Base-by-base conservation (phyloP, 2,797 vertebrate species). In the Pipistrellus kuhlii region DNA sequence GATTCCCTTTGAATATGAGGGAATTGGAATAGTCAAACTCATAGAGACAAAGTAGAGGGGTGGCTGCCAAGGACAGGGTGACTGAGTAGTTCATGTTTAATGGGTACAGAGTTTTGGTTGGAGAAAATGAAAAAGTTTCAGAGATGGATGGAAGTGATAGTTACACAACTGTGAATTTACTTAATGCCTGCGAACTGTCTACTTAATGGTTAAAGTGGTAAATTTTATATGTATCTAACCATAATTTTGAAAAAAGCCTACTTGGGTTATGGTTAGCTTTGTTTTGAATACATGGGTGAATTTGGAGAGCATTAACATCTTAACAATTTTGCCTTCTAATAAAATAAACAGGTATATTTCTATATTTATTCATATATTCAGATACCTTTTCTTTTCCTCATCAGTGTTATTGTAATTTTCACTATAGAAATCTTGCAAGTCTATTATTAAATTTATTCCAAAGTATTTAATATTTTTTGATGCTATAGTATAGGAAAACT, bases 361-460 rank as follows among this genome's bases (percentile, higher is more conserved):
- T 88, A 11, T 6, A 57, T 75, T 84, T 88, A 84, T 92, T 89
- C 84, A 83, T 46, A 80, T 38, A 73, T 17, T 93, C 18, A 23
- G 57, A 38, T 85, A 90, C 64, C 62, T 90, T 30, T 82, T 53
- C 48, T 84, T 83, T 59, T 53, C 46, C 13, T 92, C 25, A 57
- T n/a, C 21, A 11, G 4, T 84, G 8, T 78, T 83, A 69, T 75
- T 82, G 9, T 77, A 78, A 23, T 88, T 88, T 80, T 48, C 23
- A 85, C 25, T 73, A 21, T 73, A 68, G 66, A 41, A 69, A 18
- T 78, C 55, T 91, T 89, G 2, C 7, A n/a, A 75, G 27, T 78
- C 53, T 94, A 62, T 91, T 80, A 78, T 73, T 92, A 73, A 71
- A 77, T 90, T 14, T 51, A 66, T 78, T 92, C 62, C 23, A 68